These are phyloP conservation scores for Alloplasta piceator DNA, from an alignment of 2,888 invertebrate genomes.

Conservation along the genomic window DNA sequence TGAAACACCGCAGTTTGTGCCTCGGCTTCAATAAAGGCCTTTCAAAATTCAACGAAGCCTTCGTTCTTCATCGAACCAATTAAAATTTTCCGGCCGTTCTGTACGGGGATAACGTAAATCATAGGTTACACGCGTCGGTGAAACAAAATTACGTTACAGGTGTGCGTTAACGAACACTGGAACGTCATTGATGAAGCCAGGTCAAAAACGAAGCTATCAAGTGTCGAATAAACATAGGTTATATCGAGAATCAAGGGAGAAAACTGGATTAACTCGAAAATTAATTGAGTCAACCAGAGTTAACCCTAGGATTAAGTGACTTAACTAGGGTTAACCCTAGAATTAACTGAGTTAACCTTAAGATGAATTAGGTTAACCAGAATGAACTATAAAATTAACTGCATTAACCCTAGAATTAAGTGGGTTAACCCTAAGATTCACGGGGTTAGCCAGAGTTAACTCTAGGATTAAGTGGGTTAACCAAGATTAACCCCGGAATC, in stretches of 20 bases:
- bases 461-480: too few species aligned
- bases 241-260: not conserved
- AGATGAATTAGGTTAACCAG: too few species aligned
- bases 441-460: too few species aligned
- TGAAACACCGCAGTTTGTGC: slow-evolving; percentile 27
- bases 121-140: slow-evolving; percentile 14
- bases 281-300: too few species aligned
- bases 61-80: slow-evolving; percentile 76
- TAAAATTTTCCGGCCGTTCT: slow-evolving; percentile 66
- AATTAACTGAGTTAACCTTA: too few species aligned
- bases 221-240: not conserved
- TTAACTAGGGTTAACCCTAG: too few species aligned
- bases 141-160: slow-evolving; percentile 26
- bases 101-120: slow-evolving; percentile 20
- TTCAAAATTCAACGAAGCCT: slow-evolving; percentile 75
- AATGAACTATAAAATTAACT: too few species aligned
- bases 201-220: not conserved
- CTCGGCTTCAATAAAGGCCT: slow-evolving; percentile 76
- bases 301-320: too few species aligned
- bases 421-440: too few species aligned
- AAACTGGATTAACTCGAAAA: too few species aligned
- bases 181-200: not conserved
- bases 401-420: too few species aligned
- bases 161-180: not conserved
- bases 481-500: too few species aligned